These are phyloP conservation scores for Osedax fenrisi DNA, from an alignment of 2,888 invertebrate species.

Conservation along the genomic window DNA sequence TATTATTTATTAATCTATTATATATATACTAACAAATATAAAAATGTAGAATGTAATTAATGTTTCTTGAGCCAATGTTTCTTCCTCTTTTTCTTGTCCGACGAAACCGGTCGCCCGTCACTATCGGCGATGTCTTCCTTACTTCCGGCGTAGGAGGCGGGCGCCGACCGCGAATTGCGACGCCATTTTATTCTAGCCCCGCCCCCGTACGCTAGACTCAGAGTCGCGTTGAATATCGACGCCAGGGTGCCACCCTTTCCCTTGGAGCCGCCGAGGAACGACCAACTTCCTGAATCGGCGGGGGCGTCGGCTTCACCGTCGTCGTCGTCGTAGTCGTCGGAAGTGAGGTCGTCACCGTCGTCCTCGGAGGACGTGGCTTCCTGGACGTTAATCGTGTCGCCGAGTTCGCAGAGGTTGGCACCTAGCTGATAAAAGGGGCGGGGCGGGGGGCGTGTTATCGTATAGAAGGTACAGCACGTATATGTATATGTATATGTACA, in stretches of 20 bases:
- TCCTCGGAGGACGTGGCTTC: neutral
- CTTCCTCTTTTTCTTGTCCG: no score
- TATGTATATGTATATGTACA: no score
- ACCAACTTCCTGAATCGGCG: neutral
- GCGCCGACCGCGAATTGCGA: neutral
- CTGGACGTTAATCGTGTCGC: neutral
- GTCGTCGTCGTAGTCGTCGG: neutral
- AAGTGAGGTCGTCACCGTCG: neutral
- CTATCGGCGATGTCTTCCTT: neutral
- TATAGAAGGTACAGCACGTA: no score
- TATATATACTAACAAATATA: no score
- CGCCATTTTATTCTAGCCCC: neutral
- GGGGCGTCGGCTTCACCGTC: neutral
- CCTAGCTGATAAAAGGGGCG: neutral
- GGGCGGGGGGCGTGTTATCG: neutral
- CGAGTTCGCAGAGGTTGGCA: neutral
- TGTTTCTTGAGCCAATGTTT: neutral
- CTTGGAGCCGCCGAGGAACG: neutral
- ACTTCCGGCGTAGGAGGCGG: neutral
- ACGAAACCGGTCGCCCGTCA: no score
- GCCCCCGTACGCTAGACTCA: neutral
- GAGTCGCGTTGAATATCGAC: neutral
- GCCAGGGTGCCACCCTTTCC: neutral
- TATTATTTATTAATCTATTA: no score
- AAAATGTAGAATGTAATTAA: no score